These are phyloP conservation scores for Emydocephalus ijimae DNA, from an alignment of 2,113 vertebrate species.

Conservation along the genomic window DNA sequence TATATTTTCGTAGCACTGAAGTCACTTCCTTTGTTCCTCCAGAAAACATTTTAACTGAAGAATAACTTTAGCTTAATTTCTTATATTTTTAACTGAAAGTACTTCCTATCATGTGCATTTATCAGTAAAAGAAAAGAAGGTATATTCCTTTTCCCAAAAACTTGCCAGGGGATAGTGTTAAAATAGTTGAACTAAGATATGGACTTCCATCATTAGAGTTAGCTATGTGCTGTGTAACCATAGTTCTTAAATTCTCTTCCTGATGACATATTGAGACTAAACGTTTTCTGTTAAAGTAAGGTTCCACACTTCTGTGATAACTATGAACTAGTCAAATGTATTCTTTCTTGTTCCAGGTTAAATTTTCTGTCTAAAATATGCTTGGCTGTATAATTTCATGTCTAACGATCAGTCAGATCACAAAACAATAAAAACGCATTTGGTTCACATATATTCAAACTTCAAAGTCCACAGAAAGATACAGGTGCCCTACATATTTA, in stretches of 20 bases:
- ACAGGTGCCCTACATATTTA: background rate
- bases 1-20: background rate
- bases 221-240: background rate
- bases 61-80: background rate
- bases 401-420: conserved; percentile 36
- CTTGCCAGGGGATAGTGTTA: conserved; percentile 5
- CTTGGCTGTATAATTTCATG: conserved; percentile 2
- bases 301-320: conserved; percentile 34
- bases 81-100: background rate
- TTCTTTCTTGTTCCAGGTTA: conserved; percentile 20
- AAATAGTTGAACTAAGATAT: conserved; percentile 32
- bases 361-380: conserved; percentile 23
- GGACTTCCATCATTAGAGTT: conserved; percentile 6
- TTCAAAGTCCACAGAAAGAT: background rate
- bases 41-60: background rate
- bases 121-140: background rate
- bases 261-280: conserved; percentile 26
- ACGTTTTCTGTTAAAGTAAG: conserved; percentile 44
- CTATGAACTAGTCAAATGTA: conserved; percentile 37
- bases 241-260: conserved; percentile 18
- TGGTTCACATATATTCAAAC: conserved; percentile 4
- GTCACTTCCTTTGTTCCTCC: background rate
- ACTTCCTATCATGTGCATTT: background rate
- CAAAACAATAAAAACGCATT: conserved; percentile 13
- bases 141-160: conserved; percentile 6